Base-by-base conservation (phyloP, 2,113 vertebrate species). In the Lontra canadensis region DNA sequence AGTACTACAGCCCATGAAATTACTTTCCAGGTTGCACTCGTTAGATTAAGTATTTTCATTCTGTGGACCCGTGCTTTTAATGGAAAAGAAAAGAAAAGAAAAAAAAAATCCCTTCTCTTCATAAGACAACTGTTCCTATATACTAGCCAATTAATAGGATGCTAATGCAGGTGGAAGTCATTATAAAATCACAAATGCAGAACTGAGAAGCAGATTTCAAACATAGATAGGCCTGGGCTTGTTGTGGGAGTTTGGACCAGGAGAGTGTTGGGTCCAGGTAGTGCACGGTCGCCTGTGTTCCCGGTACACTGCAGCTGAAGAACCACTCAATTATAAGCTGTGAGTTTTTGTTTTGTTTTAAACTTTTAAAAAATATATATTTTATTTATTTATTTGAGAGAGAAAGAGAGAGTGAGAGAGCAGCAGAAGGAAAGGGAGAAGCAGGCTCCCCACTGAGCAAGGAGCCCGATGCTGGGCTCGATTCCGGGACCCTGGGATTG, bases 31-130 rank as follows among this genome's bases (percentile, higher is more conserved):
- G 88, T 93, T 92, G 31, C 80, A 93, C 36, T 97, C 79, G 92
- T 97, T 93, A 89, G 55, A 61, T 3, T 44, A 31, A 93, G 76
- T 59, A 91, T 96, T 95, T 96, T 98, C 90, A 90, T 89, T 96
- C 85, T 49, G 82, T 91, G 78, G 91, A 95, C 85, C 79, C 83
- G 88, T 73, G 93, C 7, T 78, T 98, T 97, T 85, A 93, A 94
- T 23, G 31, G 92, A 79, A 96, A 91, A 59, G 59, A 36, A 88
- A 94, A 81, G 49, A 26, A 88, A 94, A 78, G 42, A 31, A 73
- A 44, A 83, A 78, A 79, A 67, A 52, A 39, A 52, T 36, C 10
- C 18, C 26, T 67, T 95, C 31, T 52, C 92, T 88, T 69, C 63
- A 10, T 34, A 84, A 61, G 91, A 92, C 83, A 79, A 42, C 39